phyloP scores from a whole-genome alignment of 1,140 invertebrate species.

The Hypsibius dujardini region DNA sequence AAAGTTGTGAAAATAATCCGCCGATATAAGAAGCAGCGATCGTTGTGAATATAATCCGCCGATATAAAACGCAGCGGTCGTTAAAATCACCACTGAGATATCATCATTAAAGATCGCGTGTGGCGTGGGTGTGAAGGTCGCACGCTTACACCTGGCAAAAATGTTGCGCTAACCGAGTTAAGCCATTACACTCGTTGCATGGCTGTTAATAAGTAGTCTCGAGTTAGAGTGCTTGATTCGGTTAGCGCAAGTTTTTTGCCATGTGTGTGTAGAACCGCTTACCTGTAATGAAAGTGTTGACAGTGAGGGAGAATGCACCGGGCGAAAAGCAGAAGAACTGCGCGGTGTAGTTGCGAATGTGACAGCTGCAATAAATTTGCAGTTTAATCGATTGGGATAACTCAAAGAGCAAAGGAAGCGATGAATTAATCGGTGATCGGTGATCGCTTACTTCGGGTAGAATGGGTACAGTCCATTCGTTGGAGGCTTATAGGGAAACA shows the following conservation, averaged over 20 bases:
- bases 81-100: not conserved
- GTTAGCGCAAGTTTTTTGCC: not conserved
- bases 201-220: too few species aligned
- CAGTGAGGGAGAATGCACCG: not conserved
- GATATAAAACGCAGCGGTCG: not conserved
- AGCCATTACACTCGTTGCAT: too few species aligned
- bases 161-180: too few species aligned
- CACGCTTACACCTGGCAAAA: too few species aligned
- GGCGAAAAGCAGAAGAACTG: slow-evolving; percentile 2
- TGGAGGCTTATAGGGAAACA: slow-evolving; percentile 15
- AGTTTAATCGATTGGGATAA: not conserved
- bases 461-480: not conserved
- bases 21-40: too few species aligned
- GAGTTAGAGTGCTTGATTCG: not conserved
- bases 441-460: not conserved
- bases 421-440: not conserved
- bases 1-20: not conserved
- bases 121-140: too few species aligned
- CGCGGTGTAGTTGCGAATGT: not conserved
- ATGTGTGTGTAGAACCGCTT: not conserved
- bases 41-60: too few species aligned
- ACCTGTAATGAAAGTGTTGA: slow-evolving; percentile 14
- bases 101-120: too few species aligned
- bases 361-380: not conserved
- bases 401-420: not conserved